Base-by-base conservation (phyloP, 2,888 invertebrate genomes). In the Hipparchia semele region DNA sequence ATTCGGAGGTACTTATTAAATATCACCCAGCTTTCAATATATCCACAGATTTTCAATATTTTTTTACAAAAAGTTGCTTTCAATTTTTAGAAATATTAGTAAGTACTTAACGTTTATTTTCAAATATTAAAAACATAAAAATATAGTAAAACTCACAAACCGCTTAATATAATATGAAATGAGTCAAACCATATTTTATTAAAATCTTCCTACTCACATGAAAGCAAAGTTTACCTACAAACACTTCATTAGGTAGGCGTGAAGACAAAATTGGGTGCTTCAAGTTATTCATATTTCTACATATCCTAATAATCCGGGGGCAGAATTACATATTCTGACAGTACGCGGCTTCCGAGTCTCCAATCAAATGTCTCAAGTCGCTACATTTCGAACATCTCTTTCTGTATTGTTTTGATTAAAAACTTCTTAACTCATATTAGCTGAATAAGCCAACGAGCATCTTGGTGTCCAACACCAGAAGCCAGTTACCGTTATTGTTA, bases 341-440 rank as follows among this genome's bases (percentile, higher is more conserved):
- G 66, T 75, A 75, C 76, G 58, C 69, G 56, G 75, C 77, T 80
- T 79, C 79, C 80, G 81, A 73, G 78, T 78, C 73, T 68, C 80
- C 80, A 82, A 82, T 82, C 81, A 83, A 82, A 82, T 79, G 79
- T 79, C 79, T 74, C 74, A 76, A 76, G 75, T 76, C 73, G 74
- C 73, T 68, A 76, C 75, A 74, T 79, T 77, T 79, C 74, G 66
- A 68, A 70, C 71, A 77, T 76, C 72, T 76, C 79, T 39, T 54
- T 65, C 61, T 56, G 54, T 23, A 49, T 69, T 45, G 2, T 45
- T 53, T 58, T 49, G 33, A 45, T 12, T n/a, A 39, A 10, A 54
- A 54, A 54, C 12, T 33, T 39, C n/a, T 33, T 54, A 49, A 6
- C 9, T 46, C 45, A 64, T 23, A 23, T 49, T 64, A 12, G 12